Conservation (phyloP, 2,797 vertebrate species). For the Clarias fuscus region DNA sequence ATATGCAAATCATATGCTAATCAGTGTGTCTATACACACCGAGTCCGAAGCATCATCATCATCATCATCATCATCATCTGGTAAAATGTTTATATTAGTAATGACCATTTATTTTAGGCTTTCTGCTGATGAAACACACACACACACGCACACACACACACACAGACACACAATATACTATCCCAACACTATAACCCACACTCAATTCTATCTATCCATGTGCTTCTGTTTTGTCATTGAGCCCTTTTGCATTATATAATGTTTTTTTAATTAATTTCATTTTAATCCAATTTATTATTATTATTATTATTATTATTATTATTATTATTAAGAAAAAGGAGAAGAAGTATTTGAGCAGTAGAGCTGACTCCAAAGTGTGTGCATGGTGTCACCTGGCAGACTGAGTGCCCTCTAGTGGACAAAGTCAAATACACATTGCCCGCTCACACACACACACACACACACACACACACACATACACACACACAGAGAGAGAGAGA, state of each 20-base stretch:
- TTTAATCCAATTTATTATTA: too few species aligned
- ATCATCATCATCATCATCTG: neutral
- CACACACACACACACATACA: too few species aligned
- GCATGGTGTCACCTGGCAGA: neutral
- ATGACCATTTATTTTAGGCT: neutral
- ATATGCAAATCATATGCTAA: neutral
- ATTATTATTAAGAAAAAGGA: neutral
- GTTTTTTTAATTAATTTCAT: neutral
- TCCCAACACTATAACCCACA: too few species aligned
- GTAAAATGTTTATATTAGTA: neutral
- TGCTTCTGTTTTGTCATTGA: neutral
- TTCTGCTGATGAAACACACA: neutral
- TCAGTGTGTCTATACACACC: neutral
- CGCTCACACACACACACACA: neutral
- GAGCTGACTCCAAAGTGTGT: neutral
- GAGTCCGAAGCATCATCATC: neutral
- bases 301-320: neutral
- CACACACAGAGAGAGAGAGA: too few species aligned
- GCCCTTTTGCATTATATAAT: neutral
- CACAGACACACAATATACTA: neutral
- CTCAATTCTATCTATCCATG: neutral
- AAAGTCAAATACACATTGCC: conserved; percentile 43
- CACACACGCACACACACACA: conserved; percentile 1
- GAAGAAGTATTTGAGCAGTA: neutral
- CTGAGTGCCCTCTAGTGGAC: conserved; percentile 87